Base-by-base conservation (phyloP, 1,140 invertebrate species). In the Stenopsyche tienmushanensis region DNA sequence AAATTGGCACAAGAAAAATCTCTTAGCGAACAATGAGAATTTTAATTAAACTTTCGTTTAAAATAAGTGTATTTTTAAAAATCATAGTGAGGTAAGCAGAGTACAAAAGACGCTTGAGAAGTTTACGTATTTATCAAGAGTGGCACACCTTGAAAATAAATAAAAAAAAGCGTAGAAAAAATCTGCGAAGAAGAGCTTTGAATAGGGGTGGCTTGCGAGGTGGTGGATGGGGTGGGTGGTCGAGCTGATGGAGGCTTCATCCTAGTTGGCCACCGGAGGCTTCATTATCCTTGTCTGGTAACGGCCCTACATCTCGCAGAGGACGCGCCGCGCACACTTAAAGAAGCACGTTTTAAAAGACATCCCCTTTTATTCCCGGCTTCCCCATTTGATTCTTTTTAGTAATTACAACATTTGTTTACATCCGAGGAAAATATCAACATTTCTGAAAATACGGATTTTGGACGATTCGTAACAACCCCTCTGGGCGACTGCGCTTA, bases 281-380 rank as follows among this genome's bases (percentile, higher is more conserved):
- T 64, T 64, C 50, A 64, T 64, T 64, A 64, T 64, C 52, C 50
- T 55, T 50, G 60, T 63, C 60, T 63, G 60, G 55, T 49, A 18
- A 47, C 26, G 3, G 26, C 21, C 23, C 50, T 54, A 60, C 57
- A 60, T 47, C 41, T 26, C 21, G 41, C 21, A 3, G 41, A 44
- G 47, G 47, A 52, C 60, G 45, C 47, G 26, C 13, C 47, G 24
- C 41, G 47, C 34, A 42, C 60, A 62, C 60, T 62, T 52, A 50
- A 62, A 53, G 60, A 24, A 49, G 34, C 60, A 62, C 60, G 45
- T 39, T 29, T 50, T 62, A 62, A 52, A 52, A 44, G 58, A 50
- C 44, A 45, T 50, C 42, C 44, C 42, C n/a, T 26, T 17, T 24
- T 26, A 15, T 54, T 54, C 23, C 26, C 2, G 20, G 29, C 20